phyloP scores from a whole-genome alignment of 2,888 invertebrate genomes.

The Yponomeuta evonymella region DNA sequence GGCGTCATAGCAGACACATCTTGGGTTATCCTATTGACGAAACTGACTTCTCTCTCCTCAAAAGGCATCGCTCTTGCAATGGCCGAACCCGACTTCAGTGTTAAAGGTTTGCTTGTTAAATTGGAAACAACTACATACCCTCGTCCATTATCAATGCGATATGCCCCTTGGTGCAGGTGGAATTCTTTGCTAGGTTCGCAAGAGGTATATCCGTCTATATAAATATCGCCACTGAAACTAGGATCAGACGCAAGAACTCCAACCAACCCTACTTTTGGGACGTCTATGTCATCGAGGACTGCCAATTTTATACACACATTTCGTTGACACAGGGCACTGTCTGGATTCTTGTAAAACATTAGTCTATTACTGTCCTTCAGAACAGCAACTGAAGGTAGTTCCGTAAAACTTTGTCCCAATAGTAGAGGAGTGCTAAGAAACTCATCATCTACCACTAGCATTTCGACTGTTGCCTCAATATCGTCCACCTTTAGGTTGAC shows the following conservation, averaged over 20 bases:
- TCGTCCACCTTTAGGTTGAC: conserved; percentile 18
- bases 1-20: conserved; percentile 16
- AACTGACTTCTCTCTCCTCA: conserved; percentile 12
- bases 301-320: conserved; percentile 11
- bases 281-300: conserved; percentile 6
- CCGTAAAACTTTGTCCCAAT: conserved; percentile 17
- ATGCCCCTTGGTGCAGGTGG: conserved; percentile 21
- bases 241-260: not conserved
- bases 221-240: conserved; percentile 22
- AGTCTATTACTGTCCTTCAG: conserved; percentile 15
- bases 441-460: conserved; percentile 11
- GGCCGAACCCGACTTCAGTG: conserved; percentile 15
- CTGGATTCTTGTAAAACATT: conserved; percentile 23
- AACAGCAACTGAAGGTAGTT: conserved; percentile 11
- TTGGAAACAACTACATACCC: conserved; percentile 20
- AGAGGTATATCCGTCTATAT: conserved; percentile 20
- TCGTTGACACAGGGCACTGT: conserved; percentile 14
- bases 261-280: not conserved
- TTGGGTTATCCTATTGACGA: conserved; percentile 17
- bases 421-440: conserved; percentile 8
- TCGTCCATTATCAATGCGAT: conserved; percentile 18
- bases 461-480: conserved; percentile 10
- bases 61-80: conserved; percentile 19
- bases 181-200: conserved; percentile 21
- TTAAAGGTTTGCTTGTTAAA: not conserved